phyloP scores from a whole-genome alignment of 1,140 invertebrate genomes.

The Drosophila sucinea region DNA sequence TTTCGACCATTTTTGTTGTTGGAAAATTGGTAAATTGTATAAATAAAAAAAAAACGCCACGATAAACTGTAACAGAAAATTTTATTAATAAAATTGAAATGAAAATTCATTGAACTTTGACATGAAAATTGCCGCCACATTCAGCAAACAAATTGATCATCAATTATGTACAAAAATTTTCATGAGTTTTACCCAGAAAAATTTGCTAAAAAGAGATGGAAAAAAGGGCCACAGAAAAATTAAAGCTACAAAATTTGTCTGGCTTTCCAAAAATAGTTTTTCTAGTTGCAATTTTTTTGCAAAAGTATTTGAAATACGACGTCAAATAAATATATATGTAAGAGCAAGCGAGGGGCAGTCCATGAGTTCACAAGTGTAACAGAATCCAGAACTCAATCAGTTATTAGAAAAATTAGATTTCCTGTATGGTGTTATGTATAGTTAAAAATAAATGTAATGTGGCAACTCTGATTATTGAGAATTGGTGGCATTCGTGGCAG shows the following conservation, averaged over 20 bases:
- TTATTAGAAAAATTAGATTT: too few relatives aligned
- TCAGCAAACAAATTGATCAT: conserved; percentile 5
- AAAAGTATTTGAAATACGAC: background rate
- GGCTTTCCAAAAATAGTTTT: conserved; percentile 4
- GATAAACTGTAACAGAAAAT: conserved; percentile 1
- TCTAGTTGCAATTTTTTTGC: conserved; percentile 1
- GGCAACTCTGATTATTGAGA: too few relatives aligned
- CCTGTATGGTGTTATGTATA: too few relatives aligned
- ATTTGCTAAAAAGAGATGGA: background rate
- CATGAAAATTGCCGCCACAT: conserved; percentile 25
- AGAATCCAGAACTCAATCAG: too few relatives aligned
- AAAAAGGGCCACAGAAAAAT: background rate
- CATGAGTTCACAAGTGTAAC: background rate
- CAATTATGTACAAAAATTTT: conserved; percentile 9
- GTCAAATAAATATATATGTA: background rate
- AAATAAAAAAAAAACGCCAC: conserved; percentile 38
- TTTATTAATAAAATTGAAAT: conserved; percentile 4
- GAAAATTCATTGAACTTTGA: conserved; percentile 45
- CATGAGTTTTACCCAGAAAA: background rate
- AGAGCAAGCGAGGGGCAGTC: background rate
- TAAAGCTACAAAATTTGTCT: background rate
- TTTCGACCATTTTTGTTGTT: conserved; percentile 8
- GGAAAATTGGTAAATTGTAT: conserved; percentile 55
- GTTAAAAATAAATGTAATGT: too few relatives aligned
- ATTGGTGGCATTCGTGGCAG: too few relatives aligned